Conservation (phyloP, 2,113 vertebrate genomes). For the Pitta sordida region DNA sequence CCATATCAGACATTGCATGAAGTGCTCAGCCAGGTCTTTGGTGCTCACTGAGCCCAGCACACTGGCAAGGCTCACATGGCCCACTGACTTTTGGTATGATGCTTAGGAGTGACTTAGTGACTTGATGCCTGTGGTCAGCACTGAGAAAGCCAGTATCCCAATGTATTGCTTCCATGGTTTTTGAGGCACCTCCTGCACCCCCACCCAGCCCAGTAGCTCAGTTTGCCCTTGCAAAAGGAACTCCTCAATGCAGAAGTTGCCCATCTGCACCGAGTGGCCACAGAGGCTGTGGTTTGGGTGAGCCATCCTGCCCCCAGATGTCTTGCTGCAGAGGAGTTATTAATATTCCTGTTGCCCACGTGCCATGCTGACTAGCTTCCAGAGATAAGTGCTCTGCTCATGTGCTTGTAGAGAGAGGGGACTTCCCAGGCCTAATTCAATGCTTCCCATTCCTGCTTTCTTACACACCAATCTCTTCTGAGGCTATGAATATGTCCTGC, state of each 20-base stretch:
- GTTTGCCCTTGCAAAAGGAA: slow-evolving; percentile 51
- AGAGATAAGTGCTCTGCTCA: slow-evolving; percentile 52
- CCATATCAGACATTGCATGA: neutral
- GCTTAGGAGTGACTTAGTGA: neutral
- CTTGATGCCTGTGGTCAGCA: neutral
- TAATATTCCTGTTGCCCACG: slow-evolving; percentile 68
- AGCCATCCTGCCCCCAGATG: slow-evolving; percentile 66
- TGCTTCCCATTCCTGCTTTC: slow-evolving; percentile 60
- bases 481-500: slow-evolving; percentile 60
- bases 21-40: neutral
- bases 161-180: neutral
- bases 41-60: neutral
- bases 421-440: slow-evolving; percentile 64
- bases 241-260: slow-evolving; percentile 74
- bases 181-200: neutral
- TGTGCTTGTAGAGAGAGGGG: slow-evolving; percentile 54
- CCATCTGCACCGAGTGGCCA: slow-evolving; percentile 62
- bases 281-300: slow-evolving; percentile 65
- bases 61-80: accelerated
- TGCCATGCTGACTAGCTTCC: slow-evolving; percentile 65
- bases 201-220: neutral
- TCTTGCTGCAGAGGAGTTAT: slow-evolving; percentile 62
- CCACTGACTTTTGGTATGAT: neutral
- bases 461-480: slow-evolving; percentile 26
- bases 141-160: neutral